A percentile compares a stretch with the other conserved stretches of the same genome.
These are phyloP conservation scores for Aegypius monachus DNA, from an alignment of 2,113 vertebrate species.

Conservation along the genomic window DNA sequence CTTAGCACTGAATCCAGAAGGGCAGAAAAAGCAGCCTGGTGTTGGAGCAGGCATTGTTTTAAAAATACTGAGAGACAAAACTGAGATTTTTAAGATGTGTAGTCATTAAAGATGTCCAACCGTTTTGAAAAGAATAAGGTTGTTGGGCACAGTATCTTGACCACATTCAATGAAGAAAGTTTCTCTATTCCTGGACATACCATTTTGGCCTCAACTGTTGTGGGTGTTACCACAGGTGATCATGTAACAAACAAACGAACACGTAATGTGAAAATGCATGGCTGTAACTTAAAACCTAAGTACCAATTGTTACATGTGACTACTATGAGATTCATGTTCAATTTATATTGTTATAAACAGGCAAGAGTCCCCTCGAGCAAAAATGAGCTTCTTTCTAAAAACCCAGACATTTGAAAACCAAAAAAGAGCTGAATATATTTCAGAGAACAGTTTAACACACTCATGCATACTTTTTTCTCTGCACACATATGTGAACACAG, in stretches of 20 bases:
- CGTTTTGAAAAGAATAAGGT: background rate
- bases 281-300: background rate
- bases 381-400: background rate
- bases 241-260: background rate
- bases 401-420: background rate
- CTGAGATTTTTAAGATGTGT: background rate
- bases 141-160: background rate
- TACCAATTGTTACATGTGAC: background rate
- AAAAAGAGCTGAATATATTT: background rate
- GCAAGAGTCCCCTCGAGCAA: background rate
- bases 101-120: background rate
- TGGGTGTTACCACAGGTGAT: background rate
- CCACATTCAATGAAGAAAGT: background rate
- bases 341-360: background rate
- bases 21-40: background rate
- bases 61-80: background rate
- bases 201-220: background rate
- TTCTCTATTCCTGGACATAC: background rate
- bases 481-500: background rate
- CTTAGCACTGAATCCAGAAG: background rate
- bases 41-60: background rate
- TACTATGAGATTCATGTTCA: background rate
- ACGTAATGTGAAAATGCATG: background rate
- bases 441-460: background rate
- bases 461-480: background rate